Conservation (phyloP, 1,140 invertebrate species). For the Thrips palmi region DNA sequence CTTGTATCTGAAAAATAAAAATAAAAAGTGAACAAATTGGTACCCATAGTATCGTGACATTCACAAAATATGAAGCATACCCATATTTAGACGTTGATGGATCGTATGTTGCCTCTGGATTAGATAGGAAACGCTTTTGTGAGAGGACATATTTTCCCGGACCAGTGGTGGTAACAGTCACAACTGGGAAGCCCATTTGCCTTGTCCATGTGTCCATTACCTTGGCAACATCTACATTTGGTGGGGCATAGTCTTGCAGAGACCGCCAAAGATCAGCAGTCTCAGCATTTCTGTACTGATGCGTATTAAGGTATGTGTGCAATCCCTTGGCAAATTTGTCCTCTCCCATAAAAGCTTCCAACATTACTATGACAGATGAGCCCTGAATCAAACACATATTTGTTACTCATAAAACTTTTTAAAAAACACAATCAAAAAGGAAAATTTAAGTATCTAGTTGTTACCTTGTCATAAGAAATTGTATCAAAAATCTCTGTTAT, state of each 20-base stretch:
- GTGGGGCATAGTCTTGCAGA: slow-evolving; percentile 28
- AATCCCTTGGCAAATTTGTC: slow-evolving; percentile 55
- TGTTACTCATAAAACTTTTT: slow-evolving; percentile 11
- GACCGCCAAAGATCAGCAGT: slow-evolving; percentile 59
- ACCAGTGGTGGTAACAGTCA: slow-evolving; percentile 35
- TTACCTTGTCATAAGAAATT: slow-evolving; percentile 83
- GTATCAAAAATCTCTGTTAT: slow-evolving; percentile 83
- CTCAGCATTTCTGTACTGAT: slow-evolving; percentile 52
- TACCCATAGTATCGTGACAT: no score
- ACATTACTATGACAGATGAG: slow-evolving; percentile 73
- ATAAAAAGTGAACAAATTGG: no score
- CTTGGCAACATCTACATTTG: slow-evolving; percentile 30
- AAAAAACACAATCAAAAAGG: background rate
- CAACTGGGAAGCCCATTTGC: slow-evolving; percentile 80
- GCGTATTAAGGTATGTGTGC: slow-evolving; percentile 48
- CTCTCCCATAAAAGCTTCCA: slow-evolving; percentile 63
- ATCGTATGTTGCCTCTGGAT: slow-evolving; percentile 34
- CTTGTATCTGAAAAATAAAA: slow-evolving; percentile 36
- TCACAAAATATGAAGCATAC: no score
- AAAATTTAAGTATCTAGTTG: slow-evolving; percentile 4
- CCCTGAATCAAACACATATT: slow-evolving; percentile 35
- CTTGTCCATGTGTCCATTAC: slow-evolving; percentile 87
- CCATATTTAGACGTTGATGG: no score
- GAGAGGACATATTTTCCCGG: slow-evolving; percentile 39
- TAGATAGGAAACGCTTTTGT: slow-evolving; percentile 52